phyloP scores from a whole-genome alignment of 1,140 invertebrate genomes.

The Solenopsis invicta region DNA sequence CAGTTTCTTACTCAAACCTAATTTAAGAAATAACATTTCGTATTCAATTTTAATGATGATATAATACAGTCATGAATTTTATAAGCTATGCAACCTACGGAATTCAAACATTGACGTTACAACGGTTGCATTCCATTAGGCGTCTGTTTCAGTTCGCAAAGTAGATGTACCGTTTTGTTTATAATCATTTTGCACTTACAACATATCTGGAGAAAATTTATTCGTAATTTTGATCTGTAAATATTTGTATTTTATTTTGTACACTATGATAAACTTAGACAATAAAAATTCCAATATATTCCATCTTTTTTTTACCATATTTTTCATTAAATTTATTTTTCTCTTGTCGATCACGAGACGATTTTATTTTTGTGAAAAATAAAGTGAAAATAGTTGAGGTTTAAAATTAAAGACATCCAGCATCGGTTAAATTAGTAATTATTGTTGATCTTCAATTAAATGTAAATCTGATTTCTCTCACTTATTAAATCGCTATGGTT shows the following conservation, averaged over 20 bases:
- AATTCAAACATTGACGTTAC: conserved; percentile 10
- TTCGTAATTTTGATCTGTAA: background rate
- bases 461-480: conserved; percentile 11
- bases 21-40: background rate
- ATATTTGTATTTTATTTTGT: background rate
- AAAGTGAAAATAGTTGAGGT: background rate
- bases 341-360: background rate
- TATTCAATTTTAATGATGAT: background rate
- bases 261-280: background rate
- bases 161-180: background rate
- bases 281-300: background rate
- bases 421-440: background rate
- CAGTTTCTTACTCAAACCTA: background rate
- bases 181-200: background rate
- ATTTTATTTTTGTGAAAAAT: background rate
- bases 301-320: background rate
- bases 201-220: background rate
- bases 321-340: background rate
- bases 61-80: background rate
- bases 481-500: background rate
- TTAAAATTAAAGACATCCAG: background rate
- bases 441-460: background rate
- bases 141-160: conserved; percentile 8
- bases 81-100: background rate
- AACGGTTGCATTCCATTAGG: conserved; percentile 46